These are phyloP conservation scores for Micrasema longulum DNA, from an alignment of 1,140 invertebrate species.

Conservation along the genomic window DNA sequence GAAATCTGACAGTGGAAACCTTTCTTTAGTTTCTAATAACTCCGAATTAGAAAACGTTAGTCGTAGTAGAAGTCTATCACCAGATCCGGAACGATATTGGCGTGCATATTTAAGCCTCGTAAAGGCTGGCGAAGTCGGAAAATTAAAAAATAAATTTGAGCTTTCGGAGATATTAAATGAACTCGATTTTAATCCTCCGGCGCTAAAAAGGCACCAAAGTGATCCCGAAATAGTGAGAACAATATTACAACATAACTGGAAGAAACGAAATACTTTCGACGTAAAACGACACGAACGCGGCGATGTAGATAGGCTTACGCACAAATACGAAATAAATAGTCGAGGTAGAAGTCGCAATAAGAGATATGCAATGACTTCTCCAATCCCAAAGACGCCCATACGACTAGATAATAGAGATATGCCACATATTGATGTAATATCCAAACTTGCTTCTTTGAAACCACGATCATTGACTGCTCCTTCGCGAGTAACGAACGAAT, in stretches of 20 bases:
- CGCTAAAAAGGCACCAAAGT: constrained; percentile 75
- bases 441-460: constrained; percentile 81
- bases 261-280: constrained; percentile 61
- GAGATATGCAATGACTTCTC: constrained; percentile 69
- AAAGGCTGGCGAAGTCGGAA: constrained; percentile 80
- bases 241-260: constrained; percentile 66
- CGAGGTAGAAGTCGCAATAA: constrained; percentile 67
- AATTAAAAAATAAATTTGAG: constrained; percentile 81
- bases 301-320: constrained; percentile 73
- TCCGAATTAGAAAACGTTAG: constrained; percentile 75
- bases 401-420: constrained; percentile 79
- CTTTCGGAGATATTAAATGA: constrained; percentile 59
- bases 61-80: constrained; percentile 74
- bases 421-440: constrained; percentile 90
- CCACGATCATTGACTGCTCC: constrained; percentile 60
- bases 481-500: constrained; percentile 59
- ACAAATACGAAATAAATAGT: constrained; percentile 70
- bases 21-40: constrained; percentile 55
- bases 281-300: constrained; percentile 69
- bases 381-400: constrained; percentile 73
- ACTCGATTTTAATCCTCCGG: constrained; percentile 63
- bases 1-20: constrained; percentile 34
- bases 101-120: constrained; percentile 77
- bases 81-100: constrained; percentile 76
- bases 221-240: constrained; percentile 80